Evolutionary conservation across 2,113 vertebrate genomes (phyloP).

Genomic region (Scalopus aquaticus): DNA sequence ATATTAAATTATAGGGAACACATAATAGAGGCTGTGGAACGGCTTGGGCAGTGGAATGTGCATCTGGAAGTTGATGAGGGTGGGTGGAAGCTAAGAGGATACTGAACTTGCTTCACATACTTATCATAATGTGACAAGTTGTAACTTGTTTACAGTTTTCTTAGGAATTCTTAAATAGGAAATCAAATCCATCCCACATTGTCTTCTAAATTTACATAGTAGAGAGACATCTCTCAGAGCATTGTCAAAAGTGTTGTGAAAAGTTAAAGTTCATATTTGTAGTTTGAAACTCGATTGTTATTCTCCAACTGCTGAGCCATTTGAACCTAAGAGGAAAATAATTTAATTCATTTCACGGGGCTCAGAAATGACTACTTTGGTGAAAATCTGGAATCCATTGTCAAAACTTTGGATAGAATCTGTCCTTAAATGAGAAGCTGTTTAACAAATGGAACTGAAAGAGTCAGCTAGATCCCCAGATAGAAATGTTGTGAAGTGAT

Average conservation of each 20-base stretch:
- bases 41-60: constrained; percentile 65
- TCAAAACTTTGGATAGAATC: not conserved
- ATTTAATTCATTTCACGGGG: not conserved
- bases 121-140: constrained; percentile 48
- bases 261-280: not conserved
- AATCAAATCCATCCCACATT: not conserved
- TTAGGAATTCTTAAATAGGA: not conserved
- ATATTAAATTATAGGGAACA: constrained; percentile 82
- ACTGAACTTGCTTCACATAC: constrained; percentile 64
- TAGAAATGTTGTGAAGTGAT: constrained; percentile 33
- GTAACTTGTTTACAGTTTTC: constrained; percentile 4
- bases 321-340: not conserved
- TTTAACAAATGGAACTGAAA: not conserved
- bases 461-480: not conserved
- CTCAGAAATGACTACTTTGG: not conserved
- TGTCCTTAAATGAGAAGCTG: not conserved
- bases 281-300: not conserved
- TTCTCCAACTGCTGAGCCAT: not conserved
- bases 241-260: not conserved
- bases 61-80: constrained; percentile 76
- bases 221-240: not conserved
- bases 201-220: not conserved
- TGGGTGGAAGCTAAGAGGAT: constrained; percentile 61
- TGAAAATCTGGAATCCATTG: not conserved
- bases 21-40: constrained; percentile 75